Evolutionary conservation across 2,797 vertebrate species (phyloP).

Genomic region (Galago senegalensis): DNA sequence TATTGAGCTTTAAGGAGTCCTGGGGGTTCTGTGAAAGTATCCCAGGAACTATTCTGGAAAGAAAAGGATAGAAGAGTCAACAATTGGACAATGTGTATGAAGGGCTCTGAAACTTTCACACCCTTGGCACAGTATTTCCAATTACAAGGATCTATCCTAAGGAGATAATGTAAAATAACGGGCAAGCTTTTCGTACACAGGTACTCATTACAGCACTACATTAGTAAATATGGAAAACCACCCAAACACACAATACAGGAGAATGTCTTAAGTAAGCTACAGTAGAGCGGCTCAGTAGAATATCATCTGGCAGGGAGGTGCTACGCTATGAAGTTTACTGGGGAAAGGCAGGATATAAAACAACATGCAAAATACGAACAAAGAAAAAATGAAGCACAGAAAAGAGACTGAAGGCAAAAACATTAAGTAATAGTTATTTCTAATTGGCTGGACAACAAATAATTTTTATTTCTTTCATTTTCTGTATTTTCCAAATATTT

Average conservation of each 20-base stretch:
- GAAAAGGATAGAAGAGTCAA: neutral
- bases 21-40: neutral
- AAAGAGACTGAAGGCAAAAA: neutral
- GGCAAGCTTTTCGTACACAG: neutral
- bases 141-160: neutral
- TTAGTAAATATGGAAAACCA: neutral
- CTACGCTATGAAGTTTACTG: neutral
- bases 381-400: neutral
- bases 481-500: conserved; percentile 35
- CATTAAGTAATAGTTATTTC: neutral
- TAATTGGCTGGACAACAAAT: neutral
- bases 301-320: neutral
- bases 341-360: neutral
- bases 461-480: conserved; percentile 22
- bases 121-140: neutral
- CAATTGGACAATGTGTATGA: neutral
- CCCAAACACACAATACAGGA: neutral
- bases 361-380: neutral
- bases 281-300: neutral
- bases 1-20: neutral
- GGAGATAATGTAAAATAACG: neutral
- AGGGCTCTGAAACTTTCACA: neutral
- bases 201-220: neutral
- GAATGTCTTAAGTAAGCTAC: neutral
- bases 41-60: neutral